These are phyloP conservation scores for Halichondria panicea DNA, from an alignment of 37 sponge, comb jelly and placozoan species.

Conservation along the genomic window DNA sequence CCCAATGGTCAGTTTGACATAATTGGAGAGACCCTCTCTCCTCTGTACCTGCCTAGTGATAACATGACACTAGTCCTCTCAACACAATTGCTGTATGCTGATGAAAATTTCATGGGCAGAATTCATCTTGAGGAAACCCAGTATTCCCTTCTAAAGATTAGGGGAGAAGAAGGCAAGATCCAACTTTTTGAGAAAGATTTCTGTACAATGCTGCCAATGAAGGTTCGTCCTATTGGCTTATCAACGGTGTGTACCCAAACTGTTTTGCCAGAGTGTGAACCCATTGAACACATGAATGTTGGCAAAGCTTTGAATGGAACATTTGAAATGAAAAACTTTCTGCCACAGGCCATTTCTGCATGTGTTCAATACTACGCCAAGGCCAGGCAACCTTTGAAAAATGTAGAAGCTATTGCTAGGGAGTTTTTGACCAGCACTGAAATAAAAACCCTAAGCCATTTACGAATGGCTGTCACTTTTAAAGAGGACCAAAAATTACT, in stretches of 20 bases:
- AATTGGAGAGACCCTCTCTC: neutral
- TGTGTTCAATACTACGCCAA: no score
- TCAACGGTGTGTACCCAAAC: conserved; percentile 2
- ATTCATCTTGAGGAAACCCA: neutral
- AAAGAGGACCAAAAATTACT: no score
- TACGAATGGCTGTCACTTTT: conserved; percentile 2
- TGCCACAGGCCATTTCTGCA: no score
- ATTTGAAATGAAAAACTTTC: no score
- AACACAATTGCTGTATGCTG: conserved; percentile 26
- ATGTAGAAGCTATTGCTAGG: no score
- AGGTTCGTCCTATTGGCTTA: conserved; percentile 12
- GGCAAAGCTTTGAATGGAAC: no score
- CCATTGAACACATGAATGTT: neutral
- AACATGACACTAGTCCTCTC: neutral
- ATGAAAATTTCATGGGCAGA: no score
- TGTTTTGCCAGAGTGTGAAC: conserved; percentile 1
- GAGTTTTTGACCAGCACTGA: neutral
- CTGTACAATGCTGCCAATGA: conserved; percentile 18
- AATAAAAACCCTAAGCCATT: conserved; percentile 9
- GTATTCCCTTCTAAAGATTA: neutral
- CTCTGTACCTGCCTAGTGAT: conserved; percentile 28
- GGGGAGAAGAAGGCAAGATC: neutral
- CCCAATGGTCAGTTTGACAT: neutral
- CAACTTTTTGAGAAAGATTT: conserved; percentile 12
- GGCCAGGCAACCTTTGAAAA: no score